Evolutionary conservation across 2,797 vertebrate genomes (phyloP).

Genomic region (Lemur catta): DNA sequence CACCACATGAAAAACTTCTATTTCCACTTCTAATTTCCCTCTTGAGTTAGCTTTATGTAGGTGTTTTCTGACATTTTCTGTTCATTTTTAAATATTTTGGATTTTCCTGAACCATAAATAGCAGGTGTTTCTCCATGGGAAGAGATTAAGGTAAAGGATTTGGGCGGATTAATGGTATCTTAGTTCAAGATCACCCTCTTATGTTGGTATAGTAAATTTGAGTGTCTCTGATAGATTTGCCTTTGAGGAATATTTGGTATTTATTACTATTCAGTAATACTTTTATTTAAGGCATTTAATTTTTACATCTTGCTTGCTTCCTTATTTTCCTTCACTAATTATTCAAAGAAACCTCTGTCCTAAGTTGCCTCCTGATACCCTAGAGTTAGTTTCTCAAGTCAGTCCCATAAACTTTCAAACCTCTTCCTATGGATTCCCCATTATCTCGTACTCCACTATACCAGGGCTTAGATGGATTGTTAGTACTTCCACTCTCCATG

Average conservation of each 20-base stretch:
- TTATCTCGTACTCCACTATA: neutral
- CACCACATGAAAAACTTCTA: constrained; percentile 3
- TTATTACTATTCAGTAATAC: neutral
- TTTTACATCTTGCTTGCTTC: neutral
- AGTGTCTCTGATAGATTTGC: neutral
- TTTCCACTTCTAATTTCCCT: constrained; percentile 49
- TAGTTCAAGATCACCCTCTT: neutral
- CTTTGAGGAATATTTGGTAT: neutral
- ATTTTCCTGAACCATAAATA: constrained; percentile 37
- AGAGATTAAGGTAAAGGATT: neutral
- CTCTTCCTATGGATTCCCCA: neutral
- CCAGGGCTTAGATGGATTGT: neutral
- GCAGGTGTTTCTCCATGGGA: constrained; percentile 43
- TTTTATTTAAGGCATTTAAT: neutral
- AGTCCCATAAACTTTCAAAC: neutral
- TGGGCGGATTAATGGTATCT: neutral
- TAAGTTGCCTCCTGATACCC: neutral
- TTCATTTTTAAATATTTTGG: constrained; percentile 27
- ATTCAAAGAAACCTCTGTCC: neutral
- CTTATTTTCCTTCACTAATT: neutral
- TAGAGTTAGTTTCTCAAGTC: neutral
- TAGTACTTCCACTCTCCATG: neutral
- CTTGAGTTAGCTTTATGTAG: constrained; percentile 10
- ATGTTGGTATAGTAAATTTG: neutral
- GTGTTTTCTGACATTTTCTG: constrained; percentile 29